Base-by-base conservation (phyloP, 2,888 invertebrate genomes). In the Clepsis dumicolana region DNA sequence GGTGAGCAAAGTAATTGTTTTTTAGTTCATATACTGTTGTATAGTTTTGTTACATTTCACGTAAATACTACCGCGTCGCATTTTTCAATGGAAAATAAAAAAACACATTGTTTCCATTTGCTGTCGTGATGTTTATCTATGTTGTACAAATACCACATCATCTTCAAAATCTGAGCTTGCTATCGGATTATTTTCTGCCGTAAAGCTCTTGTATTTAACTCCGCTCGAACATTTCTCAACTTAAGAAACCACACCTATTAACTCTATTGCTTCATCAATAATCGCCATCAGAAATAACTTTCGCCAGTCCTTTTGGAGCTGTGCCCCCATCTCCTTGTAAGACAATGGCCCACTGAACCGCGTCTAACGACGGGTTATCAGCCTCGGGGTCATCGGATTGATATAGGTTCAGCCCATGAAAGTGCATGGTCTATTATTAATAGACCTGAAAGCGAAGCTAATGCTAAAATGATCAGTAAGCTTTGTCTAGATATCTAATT, bases 301-400 rank as follows among this genome's bases (percentile, higher is more conserved):
- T 89, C 90, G 81, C 87, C 74, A 68, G 71, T 65, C 89, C 87
- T 77, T 88, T 80, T 84, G 84, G 76, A 77, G 87, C 81, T 79
- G 81, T 76, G 80, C 82, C 83, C 80, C 75, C 72, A 79, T 82
- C 80, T 79, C 82, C 85, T 83, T 85, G 84, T 83, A 82, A 78
- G 82, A 82, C 81, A 80, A 79, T 86, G 86, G 82, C 88, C 88
- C 77, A 83, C 76, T 88, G 89, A 87, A 86, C 89, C 78, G 72
- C 78, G 76, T 80, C 77, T 80, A 80, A 81, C 79, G 80, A 80
- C 84, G 82, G 77, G 63, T 64, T 64, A 64, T 64, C 63, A 52
- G 52, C 16, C 74, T 75, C 74, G 70, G 80, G 89, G 89, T 86
- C 88, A 90, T 88, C 90, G 68, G 84, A 81, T 35, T 66, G 61